phyloP scores from a whole-genome alignment of 2,113 vertebrate species.

The Peromyscus leucopus region DNA sequence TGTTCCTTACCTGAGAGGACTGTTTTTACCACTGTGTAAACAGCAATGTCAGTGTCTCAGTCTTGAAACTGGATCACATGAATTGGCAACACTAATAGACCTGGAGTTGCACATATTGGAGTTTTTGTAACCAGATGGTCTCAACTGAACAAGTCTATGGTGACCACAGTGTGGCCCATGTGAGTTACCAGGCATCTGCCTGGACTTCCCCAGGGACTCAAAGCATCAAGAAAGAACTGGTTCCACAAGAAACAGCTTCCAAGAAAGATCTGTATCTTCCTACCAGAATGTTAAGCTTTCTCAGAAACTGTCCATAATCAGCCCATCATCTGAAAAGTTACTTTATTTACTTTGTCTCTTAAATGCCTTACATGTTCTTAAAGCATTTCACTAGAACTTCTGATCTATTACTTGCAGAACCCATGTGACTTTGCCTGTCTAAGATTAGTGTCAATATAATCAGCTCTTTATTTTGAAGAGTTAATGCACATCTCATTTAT shows the following conservation, averaged over 20 bases:
- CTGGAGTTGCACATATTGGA: not conserved
- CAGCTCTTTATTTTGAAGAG: not conserved
- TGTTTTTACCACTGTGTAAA: rapidly evolving
- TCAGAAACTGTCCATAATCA: not conserved
- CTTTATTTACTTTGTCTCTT: not conserved
- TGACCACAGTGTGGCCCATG: not conserved
- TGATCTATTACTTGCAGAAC: not conserved
- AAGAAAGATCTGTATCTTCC: not conserved
- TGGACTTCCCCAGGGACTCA: not conserved
- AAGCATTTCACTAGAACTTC: constrained; percentile 17
- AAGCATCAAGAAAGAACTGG: not conserved
- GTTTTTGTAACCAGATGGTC: not conserved
- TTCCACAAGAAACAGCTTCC: not conserved
- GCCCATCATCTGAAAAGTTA: not conserved
- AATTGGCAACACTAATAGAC: not conserved
- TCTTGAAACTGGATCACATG: not conserved
- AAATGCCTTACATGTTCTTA: not conserved
- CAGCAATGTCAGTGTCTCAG: not conserved
- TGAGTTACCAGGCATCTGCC: too few species aligned
- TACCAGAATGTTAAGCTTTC: not conserved
- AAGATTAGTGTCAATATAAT: not conserved
- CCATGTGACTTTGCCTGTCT: not conserved
- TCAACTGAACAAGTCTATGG: not conserved
- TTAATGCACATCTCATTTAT: not conserved
- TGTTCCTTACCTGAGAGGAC: not conserved